These are phyloP conservation scores for Anoncus sp. DNA, from an alignment of 2,888 invertebrate species.

Conservation along the genomic window DNA sequence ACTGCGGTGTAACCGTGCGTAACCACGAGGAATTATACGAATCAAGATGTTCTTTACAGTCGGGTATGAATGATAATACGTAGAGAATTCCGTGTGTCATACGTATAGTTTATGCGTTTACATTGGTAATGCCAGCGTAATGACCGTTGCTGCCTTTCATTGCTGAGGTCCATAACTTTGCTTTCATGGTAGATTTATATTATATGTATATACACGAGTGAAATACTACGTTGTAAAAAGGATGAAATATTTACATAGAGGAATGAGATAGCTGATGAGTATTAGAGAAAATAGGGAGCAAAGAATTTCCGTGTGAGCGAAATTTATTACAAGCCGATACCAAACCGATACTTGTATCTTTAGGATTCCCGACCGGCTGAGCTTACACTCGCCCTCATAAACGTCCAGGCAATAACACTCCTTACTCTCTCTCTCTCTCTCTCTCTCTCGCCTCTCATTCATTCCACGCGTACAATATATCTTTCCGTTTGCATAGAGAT, in stretches of 20 bases:
- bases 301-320: slow-evolving; percentile 16
- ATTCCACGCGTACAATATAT: not conserved
- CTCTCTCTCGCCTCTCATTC: not conserved
- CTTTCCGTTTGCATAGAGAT: slow-evolving; percentile 8
- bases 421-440: no score
- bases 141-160: slow-evolving; percentile 65
- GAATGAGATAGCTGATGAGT: slow-evolving; percentile 32
- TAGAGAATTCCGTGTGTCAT: slow-evolving; percentile 65
- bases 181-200: not conserved
- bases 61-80: slow-evolving; percentile 67
- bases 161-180: slow-evolving; percentile 40
- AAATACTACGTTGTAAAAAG: not conserved
- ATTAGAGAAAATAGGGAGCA: slow-evolving; percentile 32
- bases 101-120: slow-evolving; percentile 68
- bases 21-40: slow-evolving; percentile 74
- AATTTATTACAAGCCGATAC: slow-evolving; percentile 48
- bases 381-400: slow-evolving; percentile 33
- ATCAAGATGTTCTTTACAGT: slow-evolving; percentile 70
- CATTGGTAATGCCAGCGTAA: slow-evolving; percentile 65
- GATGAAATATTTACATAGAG: slow-evolving; percentile 13
- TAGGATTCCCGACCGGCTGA: slow-evolving; percentile 17
- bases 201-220: not conserved
- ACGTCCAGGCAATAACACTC: slow-evolving; percentile 16
- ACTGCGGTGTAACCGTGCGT: slow-evolving; percentile 69
- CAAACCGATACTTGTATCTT: slow-evolving; percentile 2